Evolutionary conservation across 2,888 invertebrate species (phyloP).

Genomic region (Drosophila conformis): DNA sequence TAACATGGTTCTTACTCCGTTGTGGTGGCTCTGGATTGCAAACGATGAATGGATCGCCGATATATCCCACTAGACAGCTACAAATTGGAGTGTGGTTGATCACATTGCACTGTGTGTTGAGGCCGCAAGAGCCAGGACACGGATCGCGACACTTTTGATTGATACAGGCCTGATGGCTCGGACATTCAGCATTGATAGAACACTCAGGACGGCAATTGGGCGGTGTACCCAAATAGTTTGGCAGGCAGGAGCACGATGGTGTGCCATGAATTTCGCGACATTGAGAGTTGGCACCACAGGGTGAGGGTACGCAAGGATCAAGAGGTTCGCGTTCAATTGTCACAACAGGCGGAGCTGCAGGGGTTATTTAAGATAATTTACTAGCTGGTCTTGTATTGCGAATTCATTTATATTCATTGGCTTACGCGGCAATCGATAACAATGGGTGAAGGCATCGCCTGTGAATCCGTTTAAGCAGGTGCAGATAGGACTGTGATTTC

Average conservation of each 20-base stretch:
- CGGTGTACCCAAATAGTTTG: conserved; percentile 90
- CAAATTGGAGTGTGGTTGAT: conserved; percentile 90
- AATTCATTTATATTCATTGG: background rate
- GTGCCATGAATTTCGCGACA: conserved; percentile 86
- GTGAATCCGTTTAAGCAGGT: conserved; percentile 88
- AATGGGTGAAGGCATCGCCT: conserved; percentile 86
- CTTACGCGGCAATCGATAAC: conserved; percentile 85
- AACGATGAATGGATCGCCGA: conserved; percentile 88
- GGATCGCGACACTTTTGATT: conserved; percentile 91
- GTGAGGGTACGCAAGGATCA: conserved; percentile 90
- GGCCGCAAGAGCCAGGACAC: conserved; percentile 88
- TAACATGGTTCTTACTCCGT: conserved; percentile 74
- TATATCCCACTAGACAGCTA: conserved; percentile 87
- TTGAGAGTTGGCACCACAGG: conserved; percentile 92
- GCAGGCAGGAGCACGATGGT: conserved; percentile 89
- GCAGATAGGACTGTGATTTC: conserved; percentile 91
- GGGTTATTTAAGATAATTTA: conserved; percentile 1
- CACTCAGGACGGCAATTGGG: conserved; percentile 92
- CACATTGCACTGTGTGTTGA: conserved; percentile 88
- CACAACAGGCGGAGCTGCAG: conserved; percentile 68
- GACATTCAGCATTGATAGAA: conserved; percentile 90
- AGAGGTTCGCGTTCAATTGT: conserved; percentile 67
- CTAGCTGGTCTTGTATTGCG: background rate
- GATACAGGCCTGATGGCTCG: conserved; percentile 89
- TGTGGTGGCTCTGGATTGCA: conserved; percentile 86